Percentiles rank a stretch among this genome's conserved stretches.
Conservation (phyloP, 2,888 invertebrate species). For the Xestobium rufovillosum region DNA sequence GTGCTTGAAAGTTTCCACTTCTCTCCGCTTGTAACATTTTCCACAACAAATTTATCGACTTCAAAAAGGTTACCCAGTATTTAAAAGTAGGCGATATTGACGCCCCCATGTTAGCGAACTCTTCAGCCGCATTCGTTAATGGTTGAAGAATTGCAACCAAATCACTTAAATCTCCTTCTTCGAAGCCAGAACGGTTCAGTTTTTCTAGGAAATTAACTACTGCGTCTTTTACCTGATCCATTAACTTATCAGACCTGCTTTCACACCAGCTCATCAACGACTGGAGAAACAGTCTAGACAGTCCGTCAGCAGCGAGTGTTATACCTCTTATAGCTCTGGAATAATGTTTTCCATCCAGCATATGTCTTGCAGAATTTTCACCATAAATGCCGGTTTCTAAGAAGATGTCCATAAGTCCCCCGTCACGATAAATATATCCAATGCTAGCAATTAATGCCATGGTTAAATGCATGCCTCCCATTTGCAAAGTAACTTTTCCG, state of each 20-base stretch:
- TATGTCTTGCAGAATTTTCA: constrained; percentile 14
- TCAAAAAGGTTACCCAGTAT: constrained; percentile 17
- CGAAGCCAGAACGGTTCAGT: no score
- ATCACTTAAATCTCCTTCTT: neutral
- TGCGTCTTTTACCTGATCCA: neutral
- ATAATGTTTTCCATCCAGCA: constrained; percentile 18
- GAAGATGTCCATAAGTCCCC: constrained; percentile 12
- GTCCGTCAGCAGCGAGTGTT: constrained; percentile 15
- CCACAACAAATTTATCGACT: constrained; percentile 15
- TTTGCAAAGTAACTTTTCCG: constrained; percentile 17
- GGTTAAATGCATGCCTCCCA: constrained; percentile 17
- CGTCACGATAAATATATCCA: constrained; percentile 19
- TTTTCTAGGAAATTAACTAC: no score
- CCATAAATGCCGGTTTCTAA: constrained; percentile 11
- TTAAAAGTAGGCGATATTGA: constrained; percentile 13
- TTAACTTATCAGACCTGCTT: neutral
- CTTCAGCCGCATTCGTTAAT: neutral
- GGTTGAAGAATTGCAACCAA: neutral
- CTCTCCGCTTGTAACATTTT: constrained; percentile 15
- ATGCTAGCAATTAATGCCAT: constrained; percentile 21
- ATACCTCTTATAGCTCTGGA: constrained; percentile 13
- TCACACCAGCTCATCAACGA: neutral
- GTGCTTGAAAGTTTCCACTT: constrained; percentile 16
- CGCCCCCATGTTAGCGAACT: constrained; percentile 7
- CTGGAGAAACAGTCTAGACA: constrained; percentile 12